Percentiles rank a stretch among this genome's conserved stretches.
These are phyloP conservation scores for Acrocyrtus sp. DNA, from an alignment of 2,888 invertebrate species.

Conservation along the genomic window DNA sequence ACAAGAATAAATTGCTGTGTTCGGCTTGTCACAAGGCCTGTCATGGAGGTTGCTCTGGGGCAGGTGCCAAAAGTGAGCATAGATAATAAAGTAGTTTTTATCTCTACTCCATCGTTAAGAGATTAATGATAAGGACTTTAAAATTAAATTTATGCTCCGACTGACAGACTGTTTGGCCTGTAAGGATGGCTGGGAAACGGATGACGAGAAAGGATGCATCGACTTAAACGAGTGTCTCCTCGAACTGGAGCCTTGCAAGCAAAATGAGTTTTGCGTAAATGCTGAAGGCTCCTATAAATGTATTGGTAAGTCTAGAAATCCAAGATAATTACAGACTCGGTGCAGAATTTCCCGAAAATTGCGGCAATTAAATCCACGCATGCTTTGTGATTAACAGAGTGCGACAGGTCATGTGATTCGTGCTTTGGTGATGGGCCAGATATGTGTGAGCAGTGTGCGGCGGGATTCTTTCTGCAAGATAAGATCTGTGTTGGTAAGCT, in stretches of 20 bases:
- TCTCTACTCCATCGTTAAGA: background rate
- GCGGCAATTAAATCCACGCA: too few species aligned
- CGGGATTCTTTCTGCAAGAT: slow-evolving; percentile 77
- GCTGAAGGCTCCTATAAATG: slow-evolving; percentile 86
- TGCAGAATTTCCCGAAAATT: background rate
- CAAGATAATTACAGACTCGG: background rate
- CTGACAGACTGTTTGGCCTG: slow-evolving; percentile 76
- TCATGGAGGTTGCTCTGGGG: slow-evolving; percentile 78
- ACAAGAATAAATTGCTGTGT: slow-evolving; percentile 79
- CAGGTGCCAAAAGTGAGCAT: slow-evolving; percentile 74
- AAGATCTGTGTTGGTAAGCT: slow-evolving; percentile 79
- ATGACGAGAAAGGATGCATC: slow-evolving; percentile 79
- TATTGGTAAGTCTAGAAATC: slow-evolving; percentile 67
- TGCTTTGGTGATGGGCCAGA: slow-evolving; percentile 93
- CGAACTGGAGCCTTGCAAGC: slow-evolving; percentile 69
- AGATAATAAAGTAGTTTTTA: background rate
- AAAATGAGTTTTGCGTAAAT: slow-evolving; percentile 87
- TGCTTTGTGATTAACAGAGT: too few species aligned
- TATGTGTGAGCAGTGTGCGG: slow-evolving; percentile 85
- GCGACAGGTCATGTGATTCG: slow-evolving; percentile 84
- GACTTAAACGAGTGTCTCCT: slow-evolving; percentile 87
- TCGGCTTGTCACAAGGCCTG: slow-evolving; percentile 84
- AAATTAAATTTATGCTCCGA: too few species aligned
- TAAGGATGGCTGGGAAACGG: slow-evolving; percentile 78
- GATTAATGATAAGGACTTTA: too few species aligned